Evolutionary conservation across 1,140 invertebrate species (phyloP), one percentile per base, ranked within the genome.

Genomic region (Papilio dardanus): DNA sequence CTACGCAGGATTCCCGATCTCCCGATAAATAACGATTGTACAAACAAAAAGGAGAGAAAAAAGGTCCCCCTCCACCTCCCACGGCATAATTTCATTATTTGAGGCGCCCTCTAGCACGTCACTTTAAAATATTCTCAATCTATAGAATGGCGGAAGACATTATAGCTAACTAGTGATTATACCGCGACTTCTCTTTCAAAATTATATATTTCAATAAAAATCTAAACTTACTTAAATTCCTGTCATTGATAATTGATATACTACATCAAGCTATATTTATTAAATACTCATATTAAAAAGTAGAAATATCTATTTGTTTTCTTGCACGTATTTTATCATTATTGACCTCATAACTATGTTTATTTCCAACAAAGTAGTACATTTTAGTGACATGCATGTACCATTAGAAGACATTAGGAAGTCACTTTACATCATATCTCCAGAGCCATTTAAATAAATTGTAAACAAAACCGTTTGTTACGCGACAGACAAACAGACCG

Each of bases 21-120:
- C 79, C 86, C 87, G 87, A 89, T 89, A 89, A 88, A 89, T 88
- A 86, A 86, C 81, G 86, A 84, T 88, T 88, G 85, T 83, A 85
- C 85, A 89, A 88, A 90, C 86, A 86, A 88, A 87, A 82, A 75
- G 76, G 82, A 81, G 85, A 85, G 81, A 76, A 62, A 82, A 81
- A 82, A 80, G 71, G 76, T 58, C 76, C 42, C 69, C 66, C 65
- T 71, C 50, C 73, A 37, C 31, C 73, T 78, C 75, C 79, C 76
- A 74, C 77, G 69, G 76, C 77, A 86, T 91, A 91, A 90, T 89
- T 90, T 90, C 87, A 88, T 90, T 90, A 90, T 87, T 86, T 79
- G 83, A 81, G 79, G 73, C 75, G 77, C 69, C 69, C 69, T 50
- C 69, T 54, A 83, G 81, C 78, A 77, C 84, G 80, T 86, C 85